A percentile compares a stretch with the other conserved stretches of the same genome.
These are phyloP conservation scores for Melanaphis sacchari DNA, from an alignment of 1,140 invertebrate genomes.

Conservation along the genomic window DNA sequence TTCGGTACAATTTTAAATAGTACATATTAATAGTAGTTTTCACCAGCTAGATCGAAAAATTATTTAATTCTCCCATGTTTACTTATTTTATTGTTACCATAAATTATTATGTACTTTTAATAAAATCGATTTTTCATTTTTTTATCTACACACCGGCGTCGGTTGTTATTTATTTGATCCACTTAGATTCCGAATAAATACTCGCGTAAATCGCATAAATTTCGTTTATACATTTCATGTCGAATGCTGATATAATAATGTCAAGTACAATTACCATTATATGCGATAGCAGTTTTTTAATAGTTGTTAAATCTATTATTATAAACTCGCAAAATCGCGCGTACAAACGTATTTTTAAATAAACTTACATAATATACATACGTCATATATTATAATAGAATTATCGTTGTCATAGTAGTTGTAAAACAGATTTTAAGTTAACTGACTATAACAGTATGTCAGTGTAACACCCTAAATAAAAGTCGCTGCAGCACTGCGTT, in stretches of 20 bases:
- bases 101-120: neutral
- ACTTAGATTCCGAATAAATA: neutral
- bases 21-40: neutral
- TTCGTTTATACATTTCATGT: neutral
- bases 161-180: neutral
- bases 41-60: neutral
- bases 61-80: neutral
- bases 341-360: neutral
- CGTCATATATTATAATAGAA: neutral
- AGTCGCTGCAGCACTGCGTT: neutral
- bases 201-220: neutral
- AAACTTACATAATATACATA: neutral
- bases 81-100: neutral
- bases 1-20: neutral
- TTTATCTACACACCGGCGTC: neutral
- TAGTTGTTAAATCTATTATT: neutral
- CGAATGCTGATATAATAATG: neutral
- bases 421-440: neutral
- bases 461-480: slow-evolving; percentile 1
- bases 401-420: neutral
- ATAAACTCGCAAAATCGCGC: neutral
- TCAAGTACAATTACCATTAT: neutral
- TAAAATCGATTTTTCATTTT: neutral
- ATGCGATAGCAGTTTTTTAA: neutral
- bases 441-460: neutral